Evolutionary conservation across 2,888 invertebrate genomes (phyloP).

Genomic region (Ormyrus labotus): DNA sequence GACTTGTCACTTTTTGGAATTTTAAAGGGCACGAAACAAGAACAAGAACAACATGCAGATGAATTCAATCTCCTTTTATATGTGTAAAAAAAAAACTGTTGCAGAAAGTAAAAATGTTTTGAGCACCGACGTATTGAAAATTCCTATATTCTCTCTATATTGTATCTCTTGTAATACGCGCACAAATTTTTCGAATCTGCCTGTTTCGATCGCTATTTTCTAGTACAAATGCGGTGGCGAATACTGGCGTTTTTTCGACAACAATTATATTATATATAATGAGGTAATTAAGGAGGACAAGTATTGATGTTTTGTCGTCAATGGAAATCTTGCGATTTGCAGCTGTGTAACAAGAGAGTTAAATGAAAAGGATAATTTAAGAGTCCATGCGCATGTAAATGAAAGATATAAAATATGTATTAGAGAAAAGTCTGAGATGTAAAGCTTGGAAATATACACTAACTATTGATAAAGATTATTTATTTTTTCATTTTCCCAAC

Average conservation of each 20-base stretch:
- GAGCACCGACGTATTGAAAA: conserved; percentile 23
- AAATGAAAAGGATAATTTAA: conserved; percentile 13
- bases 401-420: conserved; percentile 51
- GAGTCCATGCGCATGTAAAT: conserved; percentile 52
- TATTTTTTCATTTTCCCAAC: too few species aligned
- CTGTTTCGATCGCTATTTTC: conserved; percentile 46
- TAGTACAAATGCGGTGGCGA: conserved; percentile 32
- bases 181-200: conserved; percentile 42
- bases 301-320: conserved; percentile 38
- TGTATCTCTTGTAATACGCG: conserved; percentile 30
- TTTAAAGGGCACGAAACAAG: background rate
- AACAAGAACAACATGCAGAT: too few species aligned
- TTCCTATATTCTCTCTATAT: conserved; percentile 17
- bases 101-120: conserved; percentile 27
- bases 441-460: conserved; percentile 54
- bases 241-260: conserved; percentile 18
- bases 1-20: conserved; percentile 19
- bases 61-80: conserved; percentile 32
- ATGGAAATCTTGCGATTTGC: conserved; percentile 31
- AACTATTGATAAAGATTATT: conserved; percentile 47
- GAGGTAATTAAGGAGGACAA: background rate
- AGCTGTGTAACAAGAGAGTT: conserved; percentile 23
- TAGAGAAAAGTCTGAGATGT: conserved; percentile 53
- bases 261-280: background rate
- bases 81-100: conserved; percentile 27